Evolutionary conservation across 2,797 vertebrate species (phyloP), one percentile per base, ranked within the genome.

Genomic region (Gallirallus australis): DNA sequence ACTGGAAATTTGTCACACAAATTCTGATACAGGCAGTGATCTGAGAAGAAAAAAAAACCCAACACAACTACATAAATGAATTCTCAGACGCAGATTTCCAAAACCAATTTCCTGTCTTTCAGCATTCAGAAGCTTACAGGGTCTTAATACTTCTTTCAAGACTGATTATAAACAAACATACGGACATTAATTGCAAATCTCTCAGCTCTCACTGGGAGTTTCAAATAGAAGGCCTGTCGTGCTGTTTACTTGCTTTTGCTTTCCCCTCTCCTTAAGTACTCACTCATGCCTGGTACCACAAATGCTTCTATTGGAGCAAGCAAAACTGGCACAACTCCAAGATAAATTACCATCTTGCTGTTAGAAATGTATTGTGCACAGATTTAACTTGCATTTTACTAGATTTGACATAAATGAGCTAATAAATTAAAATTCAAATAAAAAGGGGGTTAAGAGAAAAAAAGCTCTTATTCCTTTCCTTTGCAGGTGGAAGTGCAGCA

Each of bases 131-230:
- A 86, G 85, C 77, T 94, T 80, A 79, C 63, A 90, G 45, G 60
- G 86, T 71, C 85, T 90, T 94, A 94, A 93, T 70, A 86, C 70
- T 92, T 70, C 80, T 77, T 86, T 89, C 84, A 81, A 80, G 96
- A 88, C 37, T 63, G 68, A 91, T 90, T 91, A 90, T 91, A 91
- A 97, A 94, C 82, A 94, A 94, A 92, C 82, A 94, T 59, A 83
- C 0, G 28, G 90, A 83, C 77, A 78, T 85, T 92, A 95, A 95
- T 81, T 95, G 90, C 95, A 94, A 94, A 93, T 60, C 77, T 65
- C 72, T 73, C 65, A 37, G 52, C 85, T 87, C 94, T 94, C 87
- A 35, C 28, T 0, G 68, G 66, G 75, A 80, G 52, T 89, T 91
- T 68, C 78, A 86, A 77, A 89, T 39, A 89, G 91, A 88, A 87